These are phyloP conservation scores for Oligia fasciuncula DNA, from an alignment of 2,888 invertebrate genomes.

Conservation along the genomic window DNA sequence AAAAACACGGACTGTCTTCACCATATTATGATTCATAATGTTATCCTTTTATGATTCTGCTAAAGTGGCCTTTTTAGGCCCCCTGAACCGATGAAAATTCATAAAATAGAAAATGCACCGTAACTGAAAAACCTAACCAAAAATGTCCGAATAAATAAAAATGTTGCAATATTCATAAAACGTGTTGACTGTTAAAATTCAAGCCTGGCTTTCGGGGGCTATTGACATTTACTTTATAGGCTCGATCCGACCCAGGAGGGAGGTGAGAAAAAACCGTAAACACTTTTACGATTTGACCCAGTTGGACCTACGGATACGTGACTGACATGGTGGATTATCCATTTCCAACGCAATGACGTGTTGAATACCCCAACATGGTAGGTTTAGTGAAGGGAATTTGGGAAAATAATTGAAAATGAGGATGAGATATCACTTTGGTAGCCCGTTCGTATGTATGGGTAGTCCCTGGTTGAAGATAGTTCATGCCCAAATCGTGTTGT, in stretches of 20 bases:
- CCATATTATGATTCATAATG: too few species aligned
- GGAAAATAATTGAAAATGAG: constrained; percentile 28
- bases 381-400: constrained; percentile 13
- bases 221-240: constrained; percentile 75
- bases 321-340: constrained; percentile 56
- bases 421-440: constrained; percentile 13
- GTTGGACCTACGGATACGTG: constrained; percentile 68
- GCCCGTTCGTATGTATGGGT: neutral
- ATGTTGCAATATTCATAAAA: constrained; percentile 20
- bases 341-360: constrained; percentile 38
- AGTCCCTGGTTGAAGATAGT: neutral
- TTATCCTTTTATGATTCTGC: too few species aligned
- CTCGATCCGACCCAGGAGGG: constrained; percentile 64
- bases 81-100: neutral
- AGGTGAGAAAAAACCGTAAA: constrained; percentile 73
- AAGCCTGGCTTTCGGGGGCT: constrained; percentile 66
- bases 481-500: neutral
- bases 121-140: neutral
- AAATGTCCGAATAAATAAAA: constrained; percentile 14
- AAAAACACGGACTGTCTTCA: too few species aligned
- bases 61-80: too few species aligned
- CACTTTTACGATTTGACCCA: constrained; percentile 73
- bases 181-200: constrained; percentile 61
- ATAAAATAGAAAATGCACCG: neutral
- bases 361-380: constrained; percentile 12